Percentiles rank a stretch among this genome's conserved stretches.
These are phyloP conservation scores for Lonchura striata DNA, from an alignment of 2,113 vertebrate species.

Conservation along the genomic window DNA sequence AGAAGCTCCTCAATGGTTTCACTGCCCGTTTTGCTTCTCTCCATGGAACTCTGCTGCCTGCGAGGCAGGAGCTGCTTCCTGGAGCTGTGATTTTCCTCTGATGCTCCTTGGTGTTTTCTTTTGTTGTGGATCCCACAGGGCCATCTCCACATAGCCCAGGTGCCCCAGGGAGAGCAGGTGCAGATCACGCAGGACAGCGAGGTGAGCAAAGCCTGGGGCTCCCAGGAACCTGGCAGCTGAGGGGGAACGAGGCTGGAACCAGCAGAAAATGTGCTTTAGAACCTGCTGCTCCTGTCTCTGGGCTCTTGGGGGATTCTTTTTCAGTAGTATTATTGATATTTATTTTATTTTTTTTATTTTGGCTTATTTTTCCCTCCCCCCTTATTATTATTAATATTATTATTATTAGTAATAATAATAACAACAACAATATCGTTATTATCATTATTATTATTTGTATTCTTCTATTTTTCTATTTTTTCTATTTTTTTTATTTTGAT, in stretches of 20 bases:
- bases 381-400: too few relatives aligned
- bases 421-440: too few relatives aligned
- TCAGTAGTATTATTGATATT: fast-evolving
- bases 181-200: conserved; percentile 99
- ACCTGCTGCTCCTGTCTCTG: neutral
- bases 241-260: fast-evolving
- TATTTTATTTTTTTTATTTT: neutral
- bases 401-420: too few relatives aligned
- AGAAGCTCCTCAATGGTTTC: neutral
- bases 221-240: fast-evolving
- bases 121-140: conserved; percentile 88
- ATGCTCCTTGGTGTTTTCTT: conserved; percentile 74
- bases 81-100: conserved; percentile 58
- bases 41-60: neutral
- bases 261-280: neutral
- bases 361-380: neutral
- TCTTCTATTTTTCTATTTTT: too few relatives aligned
- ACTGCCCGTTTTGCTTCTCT: neutral
- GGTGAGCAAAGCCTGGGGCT: conserved; percentile 67
- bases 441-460: too few relatives aligned
- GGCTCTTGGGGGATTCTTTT: neutral
- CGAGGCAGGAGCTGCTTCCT: neutral
- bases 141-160: conserved; percentile 97
- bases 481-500: too few relatives aligned
- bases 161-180: conserved; percentile 97